phyloP scores from a whole-genome alignment of 2,888 invertebrate genomes.

The Lamellibrachia satsuma region DNA sequence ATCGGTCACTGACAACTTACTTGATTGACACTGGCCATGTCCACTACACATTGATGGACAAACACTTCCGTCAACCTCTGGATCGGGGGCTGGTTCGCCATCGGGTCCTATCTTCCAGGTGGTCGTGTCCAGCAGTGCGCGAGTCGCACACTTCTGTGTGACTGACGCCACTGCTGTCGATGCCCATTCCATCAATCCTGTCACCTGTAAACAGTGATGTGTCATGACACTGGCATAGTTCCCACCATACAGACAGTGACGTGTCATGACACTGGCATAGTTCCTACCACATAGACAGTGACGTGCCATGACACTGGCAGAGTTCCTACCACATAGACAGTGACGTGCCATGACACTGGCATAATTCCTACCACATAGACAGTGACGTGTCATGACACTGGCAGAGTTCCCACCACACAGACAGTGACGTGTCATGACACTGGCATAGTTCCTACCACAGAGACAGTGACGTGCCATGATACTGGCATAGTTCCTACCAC shows the following conservation, averaged over 20 bases:
- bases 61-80: constrained; percentile 25
- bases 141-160: constrained; percentile 40
- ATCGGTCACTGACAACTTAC: background rate
- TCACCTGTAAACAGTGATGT: constrained; percentile 38
- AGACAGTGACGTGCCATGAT: too few relatives aligned
- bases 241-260: background rate
- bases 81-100: background rate
- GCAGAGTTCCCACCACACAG: too few relatives aligned
- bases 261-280: background rate
- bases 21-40: background rate
- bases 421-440: too few relatives aligned
- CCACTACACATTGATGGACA: constrained; percentile 24
- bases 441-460: too few relatives aligned
- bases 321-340: background rate
- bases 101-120: constrained; percentile 20
- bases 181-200: constrained; percentile 44
- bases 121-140: background rate
- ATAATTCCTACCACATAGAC: too few relatives aligned
- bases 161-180: constrained; percentile 42
- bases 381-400: too few relatives aligned
- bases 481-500: too few relatives aligned
- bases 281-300: background rate
- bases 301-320: background rate
- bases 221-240: background rate
- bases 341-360: too few relatives aligned